Conservation (phyloP, 2,888 invertebrate species). For the Diaprepes abbreviatus region DNA sequence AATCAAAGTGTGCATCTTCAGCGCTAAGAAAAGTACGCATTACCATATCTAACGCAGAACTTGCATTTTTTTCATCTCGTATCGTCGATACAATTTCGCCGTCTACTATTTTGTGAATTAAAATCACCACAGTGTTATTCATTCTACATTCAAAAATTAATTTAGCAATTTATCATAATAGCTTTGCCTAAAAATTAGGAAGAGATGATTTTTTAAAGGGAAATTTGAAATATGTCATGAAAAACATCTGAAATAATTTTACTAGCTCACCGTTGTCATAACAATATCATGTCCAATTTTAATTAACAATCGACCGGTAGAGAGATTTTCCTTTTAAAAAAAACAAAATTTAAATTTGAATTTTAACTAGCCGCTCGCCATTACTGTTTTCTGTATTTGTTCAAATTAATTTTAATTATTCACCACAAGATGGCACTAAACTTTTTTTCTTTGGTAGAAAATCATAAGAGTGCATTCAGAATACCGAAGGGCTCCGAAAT, state of each 20-base stretch:
- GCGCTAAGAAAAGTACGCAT: constrained; percentile 28
- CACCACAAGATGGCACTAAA: too few species aligned
- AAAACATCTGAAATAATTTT: constrained; percentile 30
- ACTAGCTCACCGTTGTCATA: constrained; percentile 11
- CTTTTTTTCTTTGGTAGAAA: too few species aligned
- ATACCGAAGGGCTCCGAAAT: too few species aligned
- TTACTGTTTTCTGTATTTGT: constrained; percentile 4
- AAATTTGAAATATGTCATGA: constrained; percentile 25
- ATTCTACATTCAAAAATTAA: constrained; percentile 14
- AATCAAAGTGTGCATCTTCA: constrained; percentile 16
- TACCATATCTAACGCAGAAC: constrained; percentile 13
- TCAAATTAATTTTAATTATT: too few species aligned
- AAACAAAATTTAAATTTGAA: constrained; percentile 1
- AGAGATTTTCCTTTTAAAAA: neutral
- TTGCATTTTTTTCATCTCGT: constrained; percentile 29
- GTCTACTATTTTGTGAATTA: constrained; percentile 37
- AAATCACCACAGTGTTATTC: constrained; percentile 34
- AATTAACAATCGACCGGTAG: neutral
- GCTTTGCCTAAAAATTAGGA: constrained; percentile 33
- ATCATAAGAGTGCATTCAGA: too few species aligned
- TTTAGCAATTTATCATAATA: constrained; percentile 26
- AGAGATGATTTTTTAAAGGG: constrained; percentile 25
- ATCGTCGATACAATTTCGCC: constrained; percentile 30
- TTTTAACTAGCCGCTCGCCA: neutral
- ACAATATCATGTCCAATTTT: neutral